A percentile compares a stretch with the other conserved stretches of the same genome.
Evolutionary conservation across 2,797 vertebrate species (phyloP).

Genomic region (Lacerta agilis): DNA sequence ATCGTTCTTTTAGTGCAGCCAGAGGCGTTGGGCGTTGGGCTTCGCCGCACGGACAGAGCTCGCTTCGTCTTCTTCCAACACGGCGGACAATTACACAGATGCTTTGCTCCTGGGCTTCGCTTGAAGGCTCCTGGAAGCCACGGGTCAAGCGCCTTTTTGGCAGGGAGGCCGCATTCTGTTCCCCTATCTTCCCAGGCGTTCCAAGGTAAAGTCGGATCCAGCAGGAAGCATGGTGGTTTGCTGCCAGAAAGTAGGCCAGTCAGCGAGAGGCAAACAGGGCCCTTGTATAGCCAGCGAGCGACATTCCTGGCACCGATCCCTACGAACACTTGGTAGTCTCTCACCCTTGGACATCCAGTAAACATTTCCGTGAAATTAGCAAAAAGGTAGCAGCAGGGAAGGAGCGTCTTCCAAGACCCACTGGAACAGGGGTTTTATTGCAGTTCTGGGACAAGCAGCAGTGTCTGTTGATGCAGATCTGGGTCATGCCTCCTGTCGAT

Average conservation of each 20-base stretch:
- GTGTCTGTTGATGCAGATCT: neutral
- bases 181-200: conserved; percentile 19
- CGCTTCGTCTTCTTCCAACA: neutral
- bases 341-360: conserved; percentile 2
- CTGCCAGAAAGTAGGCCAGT: conserved; percentile 13
- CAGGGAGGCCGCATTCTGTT: conserved; percentile 19
- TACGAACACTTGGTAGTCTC: conserved; percentile 11
- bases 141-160: neutral
- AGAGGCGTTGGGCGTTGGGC: neutral
- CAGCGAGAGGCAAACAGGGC: neutral
- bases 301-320: neutral
- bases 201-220: conserved; percentile 10
- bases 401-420: neutral
- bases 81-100: neutral
- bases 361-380: conserved; percentile 11
- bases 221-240: conserved; percentile 22
- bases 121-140: neutral
- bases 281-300: neutral
- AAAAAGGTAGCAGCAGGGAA: neutral
- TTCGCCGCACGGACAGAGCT: neutral
- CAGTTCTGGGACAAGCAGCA: neutral
- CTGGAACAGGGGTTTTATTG: neutral
- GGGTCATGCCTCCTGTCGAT: too few relatives aligned
- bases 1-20: neutral
- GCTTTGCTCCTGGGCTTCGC: neutral